Percentiles rank a stretch among this genome's conserved stretches.
Conservation (phyloP, 2,113 vertebrate genomes). For the Microtus richardsoni region DNA sequence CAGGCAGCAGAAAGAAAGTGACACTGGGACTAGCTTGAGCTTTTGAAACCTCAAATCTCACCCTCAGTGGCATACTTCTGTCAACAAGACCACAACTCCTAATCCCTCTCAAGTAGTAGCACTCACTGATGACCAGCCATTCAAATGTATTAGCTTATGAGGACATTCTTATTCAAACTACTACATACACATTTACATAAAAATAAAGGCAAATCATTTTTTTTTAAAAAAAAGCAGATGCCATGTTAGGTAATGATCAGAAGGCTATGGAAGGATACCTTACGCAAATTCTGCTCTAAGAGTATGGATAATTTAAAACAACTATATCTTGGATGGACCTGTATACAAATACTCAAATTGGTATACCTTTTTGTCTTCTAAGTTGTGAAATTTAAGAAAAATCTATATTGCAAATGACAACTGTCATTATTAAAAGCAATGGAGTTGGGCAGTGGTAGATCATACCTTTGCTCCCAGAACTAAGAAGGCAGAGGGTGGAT, state of each 20-base stretch:
- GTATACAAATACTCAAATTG: background rate
- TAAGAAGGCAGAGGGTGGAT: too few species aligned
- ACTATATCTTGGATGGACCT: background rate
- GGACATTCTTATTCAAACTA: background rate
- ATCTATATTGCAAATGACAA: background rate
- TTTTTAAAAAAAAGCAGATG: background rate
- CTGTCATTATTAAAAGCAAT: background rate
- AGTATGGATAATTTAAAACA: constrained; percentile 12
- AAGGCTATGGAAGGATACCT: rapidly evolving
- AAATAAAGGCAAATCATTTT: background rate
- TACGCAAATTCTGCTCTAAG: background rate
- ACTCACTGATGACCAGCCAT: background rate
- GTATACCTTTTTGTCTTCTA: background rate
- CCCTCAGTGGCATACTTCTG: background rate
- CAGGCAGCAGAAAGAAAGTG: background rate
- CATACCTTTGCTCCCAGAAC: too few species aligned
- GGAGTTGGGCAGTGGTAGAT: too few species aligned
- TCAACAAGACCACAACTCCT: background rate
- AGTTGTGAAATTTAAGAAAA: background rate
- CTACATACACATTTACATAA: background rate
- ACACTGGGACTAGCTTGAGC: background rate
- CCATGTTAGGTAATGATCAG: background rate
- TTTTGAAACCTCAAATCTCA: background rate
- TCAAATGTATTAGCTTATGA: background rate
- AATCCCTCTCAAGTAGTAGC: background rate